Percentiles rank a stretch among this genome's conserved stretches.
These are phyloP conservation scores for Emydoidea blandingii DNA, from an alignment of 2,797 vertebrate genomes.

Conservation along the genomic window DNA sequence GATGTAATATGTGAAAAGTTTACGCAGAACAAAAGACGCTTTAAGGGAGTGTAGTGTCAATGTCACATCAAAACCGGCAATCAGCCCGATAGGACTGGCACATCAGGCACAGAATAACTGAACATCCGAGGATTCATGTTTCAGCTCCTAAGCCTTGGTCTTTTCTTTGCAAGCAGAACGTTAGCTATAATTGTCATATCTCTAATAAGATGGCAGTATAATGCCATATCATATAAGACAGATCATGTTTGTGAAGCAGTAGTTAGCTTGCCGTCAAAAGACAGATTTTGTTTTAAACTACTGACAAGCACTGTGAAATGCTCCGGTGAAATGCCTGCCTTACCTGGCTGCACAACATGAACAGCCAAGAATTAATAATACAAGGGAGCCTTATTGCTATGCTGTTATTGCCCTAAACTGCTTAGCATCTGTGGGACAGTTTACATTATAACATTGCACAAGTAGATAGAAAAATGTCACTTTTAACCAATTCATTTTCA, in stretches of 20 bases:
- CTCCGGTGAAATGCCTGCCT: neutral
- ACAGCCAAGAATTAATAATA: slow-evolving; percentile 5
- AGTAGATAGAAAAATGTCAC: slow-evolving; percentile 33
- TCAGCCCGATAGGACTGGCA: neutral
- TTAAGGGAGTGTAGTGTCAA: neutral
- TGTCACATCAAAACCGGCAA: slow-evolving; percentile 32
- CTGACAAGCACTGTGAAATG: slow-evolving; percentile 36
- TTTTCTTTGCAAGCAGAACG: slow-evolving; percentile 30
- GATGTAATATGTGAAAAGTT: slow-evolving; percentile 40
- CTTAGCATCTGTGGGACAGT: slow-evolving; percentile 28
- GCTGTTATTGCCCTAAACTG: slow-evolving; percentile 18
- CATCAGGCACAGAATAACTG: neutral
- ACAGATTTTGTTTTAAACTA: slow-evolving; percentile 20
- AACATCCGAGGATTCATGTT: neutral
- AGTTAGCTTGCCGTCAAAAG: slow-evolving; percentile 45
- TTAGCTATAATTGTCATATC: slow-evolving; percentile 9
- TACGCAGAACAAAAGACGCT: neutral
- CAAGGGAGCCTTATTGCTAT: neutral
- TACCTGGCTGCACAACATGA: neutral
- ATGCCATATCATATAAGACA: slow-evolving; percentile 44
- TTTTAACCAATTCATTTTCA: neutral
- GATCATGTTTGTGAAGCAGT: slow-evolving; percentile 37
- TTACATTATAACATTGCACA: slow-evolving; percentile 38
- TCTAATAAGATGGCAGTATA: slow-evolving; percentile 49
- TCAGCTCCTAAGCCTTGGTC: slow-evolving; percentile 14